A percentile compares a stretch with the other conserved stretches of the same genome.
Evolutionary conservation across 2,113 vertebrate species (phyloP).

Genomic region (Toxotes jaculatrix): DNA sequence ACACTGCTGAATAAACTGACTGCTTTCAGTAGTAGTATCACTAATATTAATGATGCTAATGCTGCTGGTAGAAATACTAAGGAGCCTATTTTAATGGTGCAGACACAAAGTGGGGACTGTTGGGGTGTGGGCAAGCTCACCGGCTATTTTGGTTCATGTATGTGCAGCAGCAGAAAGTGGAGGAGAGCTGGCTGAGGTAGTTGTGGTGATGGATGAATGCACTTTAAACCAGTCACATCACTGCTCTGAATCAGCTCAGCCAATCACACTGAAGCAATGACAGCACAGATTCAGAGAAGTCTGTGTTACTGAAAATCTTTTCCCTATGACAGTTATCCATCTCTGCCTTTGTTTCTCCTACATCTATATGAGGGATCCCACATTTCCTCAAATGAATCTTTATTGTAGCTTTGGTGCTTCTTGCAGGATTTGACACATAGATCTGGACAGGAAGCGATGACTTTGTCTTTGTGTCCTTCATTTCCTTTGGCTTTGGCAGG

Average conservation of each 20-base stretch:
- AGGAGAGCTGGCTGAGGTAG: background rate
- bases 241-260: background rate
- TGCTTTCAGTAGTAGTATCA: background rate
- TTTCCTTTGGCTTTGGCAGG: no score
- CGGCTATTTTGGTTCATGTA: background rate
- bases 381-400: no score
- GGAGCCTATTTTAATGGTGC: background rate
- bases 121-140: background rate
- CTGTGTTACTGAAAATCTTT: no score
- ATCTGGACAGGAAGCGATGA: no score
- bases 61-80: background rate
- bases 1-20: background rate
- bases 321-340: no score
- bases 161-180: background rate
- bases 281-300: background rate
- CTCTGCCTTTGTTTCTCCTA: no score
- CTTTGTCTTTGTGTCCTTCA: no score
- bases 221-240: background rate
- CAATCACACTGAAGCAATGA: background rate
- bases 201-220: background rate
- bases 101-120: background rate
- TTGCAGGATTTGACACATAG: no score
- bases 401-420: no score
- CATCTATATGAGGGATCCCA: no score
- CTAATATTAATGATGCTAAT: background rate